These are phyloP conservation scores for Artibeus jamaicensis DNA, from an alignment of 2,797 vertebrate species.

Conservation along the genomic window DNA sequence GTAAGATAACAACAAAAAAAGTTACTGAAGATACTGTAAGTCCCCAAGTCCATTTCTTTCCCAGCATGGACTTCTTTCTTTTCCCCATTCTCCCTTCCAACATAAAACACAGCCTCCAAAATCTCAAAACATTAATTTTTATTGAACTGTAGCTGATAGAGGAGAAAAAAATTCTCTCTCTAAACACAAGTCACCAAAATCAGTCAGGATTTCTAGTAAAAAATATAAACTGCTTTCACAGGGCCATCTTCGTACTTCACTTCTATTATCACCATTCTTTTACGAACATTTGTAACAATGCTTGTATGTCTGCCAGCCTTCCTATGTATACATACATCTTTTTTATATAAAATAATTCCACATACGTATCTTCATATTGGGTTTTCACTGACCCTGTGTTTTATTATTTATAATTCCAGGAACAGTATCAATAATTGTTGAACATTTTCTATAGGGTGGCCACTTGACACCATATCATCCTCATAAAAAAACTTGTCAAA, in stretches of 20 bases:
- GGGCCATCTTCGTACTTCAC: neutral
- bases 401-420: neutral
- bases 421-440: neutral
- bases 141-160: neutral
- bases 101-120: neutral
- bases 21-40: neutral
- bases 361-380: neutral
- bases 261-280: neutral
- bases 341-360: constrained; percentile 25
- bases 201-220: neutral
- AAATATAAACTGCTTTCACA: neutral
- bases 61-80: constrained; percentile 13
- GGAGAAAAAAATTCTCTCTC: neutral
- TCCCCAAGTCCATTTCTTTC: neutral
- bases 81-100: neutral
- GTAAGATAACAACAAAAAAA: constrained; percentile 24
- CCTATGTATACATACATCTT: neutral
- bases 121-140: neutral
- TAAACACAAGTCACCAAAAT: constrained; percentile 8
- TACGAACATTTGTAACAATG: neutral
- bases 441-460: neutral
- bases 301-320: neutral
- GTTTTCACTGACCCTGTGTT: neutral
- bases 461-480: constrained; percentile 3
- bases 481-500: neutral